phyloP scores from a whole-genome alignment of 2,888 invertebrate genomes.

The Trissolcus japonicus region DNA sequence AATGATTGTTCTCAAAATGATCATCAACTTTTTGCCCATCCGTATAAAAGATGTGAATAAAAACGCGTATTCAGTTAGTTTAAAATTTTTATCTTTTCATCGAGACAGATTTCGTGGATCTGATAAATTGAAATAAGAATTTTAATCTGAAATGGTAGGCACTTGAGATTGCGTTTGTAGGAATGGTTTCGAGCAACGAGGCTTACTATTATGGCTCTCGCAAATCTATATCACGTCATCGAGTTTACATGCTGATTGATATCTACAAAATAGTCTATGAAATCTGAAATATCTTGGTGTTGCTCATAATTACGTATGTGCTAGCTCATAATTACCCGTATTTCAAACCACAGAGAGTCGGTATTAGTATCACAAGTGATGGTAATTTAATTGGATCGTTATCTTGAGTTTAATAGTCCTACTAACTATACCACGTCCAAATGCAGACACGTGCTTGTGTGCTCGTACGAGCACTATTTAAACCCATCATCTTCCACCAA shows the following conservation, averaged over 20 bases:
- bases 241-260: constrained; percentile 49
- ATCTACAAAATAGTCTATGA: constrained; percentile 53
- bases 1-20: too few species aligned
- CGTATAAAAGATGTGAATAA: too few species aligned
- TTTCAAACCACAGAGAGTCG: constrained; percentile 46
- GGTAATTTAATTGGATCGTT: constrained; percentile 56
- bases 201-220: constrained; percentile 12
- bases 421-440: constrained; percentile 44
- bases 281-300: constrained; percentile 52
- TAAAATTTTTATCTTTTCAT: neutral
- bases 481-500: too few species aligned
- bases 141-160: neutral
- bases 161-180: too few species aligned
- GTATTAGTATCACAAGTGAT: constrained; percentile 53
- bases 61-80: too few species aligned
- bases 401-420: constrained; percentile 55
- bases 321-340: constrained; percentile 51
- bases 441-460: constrained; percentile 33
- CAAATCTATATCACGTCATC: constrained; percentile 24
- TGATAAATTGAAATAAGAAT: neutral
- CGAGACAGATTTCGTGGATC: neutral
- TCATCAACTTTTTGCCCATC: too few species aligned
- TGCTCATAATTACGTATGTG: constrained; percentile 52
- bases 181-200: constrained; percentile 18
- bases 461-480: too few species aligned